These are phyloP conservation scores for Balanococcus diminutus DNA, from an alignment of 2,888 invertebrate genomes.

Conservation along the genomic window DNA sequence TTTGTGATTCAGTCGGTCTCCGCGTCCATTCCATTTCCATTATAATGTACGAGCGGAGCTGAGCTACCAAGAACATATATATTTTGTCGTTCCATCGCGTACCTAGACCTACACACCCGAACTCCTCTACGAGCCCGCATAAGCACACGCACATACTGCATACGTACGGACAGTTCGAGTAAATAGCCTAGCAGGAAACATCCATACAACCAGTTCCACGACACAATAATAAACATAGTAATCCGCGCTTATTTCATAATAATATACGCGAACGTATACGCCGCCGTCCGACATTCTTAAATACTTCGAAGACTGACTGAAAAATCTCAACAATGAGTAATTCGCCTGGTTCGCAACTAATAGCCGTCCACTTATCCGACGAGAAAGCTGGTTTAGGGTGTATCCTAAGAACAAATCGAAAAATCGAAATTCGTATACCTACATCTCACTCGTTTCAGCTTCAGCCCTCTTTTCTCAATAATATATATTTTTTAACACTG, in stretches of 20 bases:
- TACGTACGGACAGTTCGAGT: background rate
- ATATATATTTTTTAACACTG: too few species aligned
- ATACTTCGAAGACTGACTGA: background rate
- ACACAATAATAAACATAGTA: slow-evolving; percentile 21
- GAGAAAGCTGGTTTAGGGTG: background rate
- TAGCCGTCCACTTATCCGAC: background rate
- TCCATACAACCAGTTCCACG: slow-evolving; percentile 33
- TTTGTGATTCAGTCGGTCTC: background rate
- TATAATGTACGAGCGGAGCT: background rate
- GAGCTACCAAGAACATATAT: background rate
- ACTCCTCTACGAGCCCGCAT: background rate
- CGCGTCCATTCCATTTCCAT: background rate
- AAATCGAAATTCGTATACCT: too few species aligned
- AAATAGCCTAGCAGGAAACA: slow-evolving; percentile 35
- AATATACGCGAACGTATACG: background rate
- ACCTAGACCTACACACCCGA: background rate
- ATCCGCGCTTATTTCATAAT: slow-evolving; percentile 1
- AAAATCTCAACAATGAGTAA: background rate
- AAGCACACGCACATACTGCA: background rate
- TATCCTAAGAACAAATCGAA: background rate
- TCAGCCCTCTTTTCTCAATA: too few species aligned
- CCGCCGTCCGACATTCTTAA: background rate
- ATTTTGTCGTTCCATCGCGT: slow-evolving; percentile 18
- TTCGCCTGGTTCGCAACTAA: background rate
- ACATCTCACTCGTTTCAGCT: too few species aligned